Evolutionary conservation across 2,797 vertebrate genomes (phyloP).

Genomic region (Falco cherrug): DNA sequence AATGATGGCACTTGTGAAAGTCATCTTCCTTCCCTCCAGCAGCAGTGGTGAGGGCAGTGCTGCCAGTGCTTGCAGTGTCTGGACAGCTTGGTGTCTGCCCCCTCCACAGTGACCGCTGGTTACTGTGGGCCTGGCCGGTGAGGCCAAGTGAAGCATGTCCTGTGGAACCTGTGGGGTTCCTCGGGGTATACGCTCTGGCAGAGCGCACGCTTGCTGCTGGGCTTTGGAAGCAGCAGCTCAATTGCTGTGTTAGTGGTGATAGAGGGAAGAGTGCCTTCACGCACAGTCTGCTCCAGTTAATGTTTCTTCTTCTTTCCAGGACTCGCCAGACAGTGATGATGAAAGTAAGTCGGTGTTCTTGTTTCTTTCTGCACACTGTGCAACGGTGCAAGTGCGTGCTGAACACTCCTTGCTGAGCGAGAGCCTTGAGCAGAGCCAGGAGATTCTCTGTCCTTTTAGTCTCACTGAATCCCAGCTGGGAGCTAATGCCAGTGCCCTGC

Average conservation of each 20-base stretch:
- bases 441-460: not conserved
- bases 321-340: slow-evolving; percentile 96
- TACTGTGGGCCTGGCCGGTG: accelerated
- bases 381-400: accelerated
- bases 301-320: slow-evolving; percentile 75
- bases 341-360: slow-evolving; percentile 84
- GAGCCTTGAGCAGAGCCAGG: not conserved
- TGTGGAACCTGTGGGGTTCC: not conserved
- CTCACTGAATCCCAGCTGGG: not conserved
- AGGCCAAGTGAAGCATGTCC: not conserved
- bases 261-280: not conserved
- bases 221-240: not conserved
- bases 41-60: not conserved
- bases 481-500: not conserved
- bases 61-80: accelerated
- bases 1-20: not conserved
- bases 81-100: accelerated
- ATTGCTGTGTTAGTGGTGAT: not conserved
- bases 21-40: not conserved
- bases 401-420: accelerated
- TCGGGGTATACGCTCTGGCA: no score
- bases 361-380: accelerated
- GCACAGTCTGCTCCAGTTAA: not conserved
- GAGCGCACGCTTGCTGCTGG: accelerated
- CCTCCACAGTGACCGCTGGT: no score